Conservation (phyloP, 2,888 invertebrate genomes). For the Tinea trinotella region DNA sequence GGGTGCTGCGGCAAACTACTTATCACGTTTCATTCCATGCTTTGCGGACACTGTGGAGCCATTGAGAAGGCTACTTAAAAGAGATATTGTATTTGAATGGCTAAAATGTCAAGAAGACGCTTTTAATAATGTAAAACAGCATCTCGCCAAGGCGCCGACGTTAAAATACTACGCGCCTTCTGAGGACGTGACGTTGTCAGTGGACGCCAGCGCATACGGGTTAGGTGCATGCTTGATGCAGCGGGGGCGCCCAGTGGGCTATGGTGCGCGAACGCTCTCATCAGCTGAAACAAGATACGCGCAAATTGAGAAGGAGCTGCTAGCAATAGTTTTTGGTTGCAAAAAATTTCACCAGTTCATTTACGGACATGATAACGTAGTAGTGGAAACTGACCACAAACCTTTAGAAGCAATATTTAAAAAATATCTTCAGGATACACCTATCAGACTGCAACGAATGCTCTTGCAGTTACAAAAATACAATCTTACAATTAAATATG, state of each 20-base stretch:
- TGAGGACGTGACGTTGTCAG: constrained; percentile 21
- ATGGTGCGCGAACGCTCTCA: constrained; percentile 23
- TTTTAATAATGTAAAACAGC: constrained; percentile 18
- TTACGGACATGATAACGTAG: constrained; percentile 25
- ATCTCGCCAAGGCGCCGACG: constrained; percentile 18
- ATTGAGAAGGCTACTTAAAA: constrained; percentile 20
- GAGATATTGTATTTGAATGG: constrained; percentile 20
- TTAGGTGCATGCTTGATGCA: constrained; percentile 22
- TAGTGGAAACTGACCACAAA: constrained; percentile 33
- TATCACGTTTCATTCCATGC: constrained; percentile 20
- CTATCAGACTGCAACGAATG: constrained; percentile 30
- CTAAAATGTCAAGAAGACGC: background rate
- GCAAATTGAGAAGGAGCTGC: constrained; percentile 26
- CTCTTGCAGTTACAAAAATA: constrained; percentile 28
- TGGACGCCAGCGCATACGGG: constrained; percentile 20
- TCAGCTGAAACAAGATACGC: constrained; percentile 21
- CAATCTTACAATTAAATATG: constrained; percentile 27
- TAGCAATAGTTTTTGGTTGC: constrained; percentile 24
- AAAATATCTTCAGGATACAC: constrained; percentile 26
- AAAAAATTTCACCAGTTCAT: constrained; percentile 25
- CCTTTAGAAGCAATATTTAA: constrained; percentile 31
- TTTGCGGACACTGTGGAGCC: constrained; percentile 15
- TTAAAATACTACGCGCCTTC: constrained; percentile 20
- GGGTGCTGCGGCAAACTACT: constrained; percentile 19
- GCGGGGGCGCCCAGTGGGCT: constrained; percentile 21